phyloP scores from a whole-genome alignment of 2,888 invertebrate species.

The Mythimna vitellina region DNA sequence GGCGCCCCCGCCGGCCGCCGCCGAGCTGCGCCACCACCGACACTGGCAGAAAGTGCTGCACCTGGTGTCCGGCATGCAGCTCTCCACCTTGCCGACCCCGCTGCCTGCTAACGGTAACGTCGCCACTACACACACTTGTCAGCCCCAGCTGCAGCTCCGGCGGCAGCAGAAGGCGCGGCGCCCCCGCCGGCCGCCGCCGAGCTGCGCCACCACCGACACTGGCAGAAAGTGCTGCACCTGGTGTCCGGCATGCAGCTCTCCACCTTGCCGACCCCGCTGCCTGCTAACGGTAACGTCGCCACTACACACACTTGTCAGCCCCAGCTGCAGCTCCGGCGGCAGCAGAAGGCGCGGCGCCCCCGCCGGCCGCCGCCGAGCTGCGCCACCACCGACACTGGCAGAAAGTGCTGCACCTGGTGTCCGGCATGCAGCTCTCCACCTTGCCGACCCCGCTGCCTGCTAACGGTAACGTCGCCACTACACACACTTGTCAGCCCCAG shows the following conservation, averaged over 20 bases:
- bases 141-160: conserved; percentile 52
- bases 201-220: conserved; percentile 97
- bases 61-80: conserved; percentile 95
- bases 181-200: conserved; percentile 69
- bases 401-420: conserved; percentile 94
- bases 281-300: conserved; percentile 90
- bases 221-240: conserved; percentile 96
- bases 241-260: conserved; percentile 95
- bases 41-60: conserved; percentile 98
- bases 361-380: conserved; percentile 81
- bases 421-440: conserved; percentile 94
- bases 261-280: conserved; percentile 92
- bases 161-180: conserved; percentile 28
- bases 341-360: conserved; percentile 31
- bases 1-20: conserved; percentile 50
- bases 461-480: no score
- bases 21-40: conserved; percentile 94
- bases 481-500: conserved; percentile 48
- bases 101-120: conserved; percentile 91
- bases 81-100: conserved; percentile 93
- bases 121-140: no score
- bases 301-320: no score
- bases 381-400: conserved; percentile 99
- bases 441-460: conserved; percentile 92
- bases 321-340: conserved; percentile 48